A percentile compares a stretch with the other conserved stretches of the same genome.
These are phyloP conservation scores for Drosophila insularis DNA, from an alignment of 1,140 invertebrate genomes.

Conservation along the genomic window DNA sequence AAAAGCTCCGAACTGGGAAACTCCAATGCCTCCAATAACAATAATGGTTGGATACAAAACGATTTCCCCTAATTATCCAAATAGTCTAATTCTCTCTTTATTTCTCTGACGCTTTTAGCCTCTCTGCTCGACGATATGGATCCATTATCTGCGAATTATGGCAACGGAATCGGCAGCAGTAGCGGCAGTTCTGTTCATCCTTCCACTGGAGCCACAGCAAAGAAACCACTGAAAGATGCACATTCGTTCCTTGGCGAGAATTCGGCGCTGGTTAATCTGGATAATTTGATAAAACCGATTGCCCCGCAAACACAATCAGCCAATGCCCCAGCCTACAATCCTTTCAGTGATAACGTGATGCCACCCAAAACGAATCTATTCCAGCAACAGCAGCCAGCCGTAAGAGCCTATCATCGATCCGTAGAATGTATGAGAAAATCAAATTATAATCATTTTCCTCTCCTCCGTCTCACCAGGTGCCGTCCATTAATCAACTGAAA, in stretches of 20 bases:
- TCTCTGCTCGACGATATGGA: constrained; percentile 81
- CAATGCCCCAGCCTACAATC: constrained; percentile 76
- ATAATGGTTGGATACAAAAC: constrained; percentile 69
- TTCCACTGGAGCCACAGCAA: constrained; percentile 73
- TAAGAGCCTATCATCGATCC: constrained; percentile 25
- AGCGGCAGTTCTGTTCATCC: constrained; percentile 54
- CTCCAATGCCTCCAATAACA: constrained; percentile 78
- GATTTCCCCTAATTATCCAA: not conserved
- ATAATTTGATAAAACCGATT: constrained; percentile 92
- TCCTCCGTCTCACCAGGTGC: constrained; percentile 58
- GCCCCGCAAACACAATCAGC: constrained; percentile 64
- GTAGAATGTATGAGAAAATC: not conserved
- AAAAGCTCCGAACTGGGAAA: constrained; percentile 81
- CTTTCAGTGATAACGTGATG: constrained; percentile 79
- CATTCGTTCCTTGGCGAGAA: constrained; percentile 97
- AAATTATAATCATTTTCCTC: not conserved
- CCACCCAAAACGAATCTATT: constrained; percentile 82
- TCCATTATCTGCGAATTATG: constrained; percentile 69
- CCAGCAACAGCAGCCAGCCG: constrained; percentile 82
- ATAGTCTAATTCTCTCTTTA: not conserved
- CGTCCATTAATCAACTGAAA: constrained; percentile 85
- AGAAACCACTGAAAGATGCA: constrained; percentile 90
- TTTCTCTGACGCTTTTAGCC: constrained; percentile 35
- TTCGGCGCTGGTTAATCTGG: constrained; percentile 95
- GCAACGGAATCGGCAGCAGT: constrained; percentile 45